Evolutionary conservation across 2,113 vertebrate species (phyloP).

Genomic region (Anhinga anhinga): DNA sequence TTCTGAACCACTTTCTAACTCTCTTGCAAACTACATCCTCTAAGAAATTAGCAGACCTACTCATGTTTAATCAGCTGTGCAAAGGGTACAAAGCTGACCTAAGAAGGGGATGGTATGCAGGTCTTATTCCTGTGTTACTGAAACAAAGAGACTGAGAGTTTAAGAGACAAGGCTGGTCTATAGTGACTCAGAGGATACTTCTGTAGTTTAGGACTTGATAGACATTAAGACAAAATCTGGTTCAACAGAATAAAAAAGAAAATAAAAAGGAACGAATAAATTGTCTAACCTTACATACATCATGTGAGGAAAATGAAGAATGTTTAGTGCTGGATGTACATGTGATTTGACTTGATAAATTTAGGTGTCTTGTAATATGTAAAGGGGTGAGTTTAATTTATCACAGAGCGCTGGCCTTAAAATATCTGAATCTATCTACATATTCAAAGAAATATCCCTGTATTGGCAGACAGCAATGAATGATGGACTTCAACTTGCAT

Average conservation of each 20-base stretch:
- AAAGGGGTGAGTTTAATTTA: neutral
- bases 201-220: neutral
- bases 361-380: neutral
- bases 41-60: neutral
- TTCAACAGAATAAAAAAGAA: neutral
- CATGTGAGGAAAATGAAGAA: neutral
- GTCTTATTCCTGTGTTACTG: neutral
- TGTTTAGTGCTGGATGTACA: neutral
- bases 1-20: neutral
- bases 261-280: neutral
- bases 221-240: neutral
- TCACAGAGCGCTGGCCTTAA: neutral
- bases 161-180: neutral
- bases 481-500: neutral
- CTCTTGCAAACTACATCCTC: neutral
- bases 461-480: neutral
- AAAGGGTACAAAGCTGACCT: neutral
- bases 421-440: neutral
- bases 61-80: neutral
- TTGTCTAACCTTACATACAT: neutral
- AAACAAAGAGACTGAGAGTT: neutral
- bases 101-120: neutral
- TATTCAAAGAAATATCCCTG: neutral
- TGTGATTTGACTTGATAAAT: neutral
- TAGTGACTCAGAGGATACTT: neutral